Conservation (phyloP, 1,140 invertebrate species). For the Ips typographus region DNA sequence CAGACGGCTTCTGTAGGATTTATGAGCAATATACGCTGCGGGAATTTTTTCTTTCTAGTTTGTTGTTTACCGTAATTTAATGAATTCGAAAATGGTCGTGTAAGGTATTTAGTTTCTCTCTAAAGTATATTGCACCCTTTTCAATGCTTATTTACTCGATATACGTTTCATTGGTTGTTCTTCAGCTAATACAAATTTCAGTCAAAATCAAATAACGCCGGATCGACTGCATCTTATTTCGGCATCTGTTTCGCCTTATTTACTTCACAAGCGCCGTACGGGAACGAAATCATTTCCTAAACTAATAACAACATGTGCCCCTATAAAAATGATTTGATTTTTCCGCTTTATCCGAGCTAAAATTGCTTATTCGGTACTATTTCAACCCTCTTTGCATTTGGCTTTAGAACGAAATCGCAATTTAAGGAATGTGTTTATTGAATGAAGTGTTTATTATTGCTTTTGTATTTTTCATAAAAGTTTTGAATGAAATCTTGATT, state of each 20-base stretch:
- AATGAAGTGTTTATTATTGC: too few species aligned
- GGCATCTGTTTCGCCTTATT: constrained; percentile 38
- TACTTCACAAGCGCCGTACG: constrained; percentile 32
- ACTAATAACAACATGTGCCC: constrained; percentile 39
- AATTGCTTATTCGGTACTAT: constrained; percentile 38
- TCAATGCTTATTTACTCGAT: background rate
- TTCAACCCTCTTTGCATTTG: constrained; percentile 26
- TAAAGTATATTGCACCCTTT: background rate
- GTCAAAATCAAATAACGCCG: constrained; percentile 21
- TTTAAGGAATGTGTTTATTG: too few species aligned
- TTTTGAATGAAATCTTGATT: too few species aligned
- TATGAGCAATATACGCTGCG: background rate
- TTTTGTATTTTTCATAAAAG: too few species aligned
- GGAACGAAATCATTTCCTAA: constrained; percentile 38
- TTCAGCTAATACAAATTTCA: constrained; percentile 7
- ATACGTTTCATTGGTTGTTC: background rate
- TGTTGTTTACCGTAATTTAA: background rate
- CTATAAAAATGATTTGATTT: constrained; percentile 40
- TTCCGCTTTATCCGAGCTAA: constrained; percentile 33
- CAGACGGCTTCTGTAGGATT: constrained; percentile 7
- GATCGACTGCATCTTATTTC: constrained; percentile 30
- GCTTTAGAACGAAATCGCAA: background rate
- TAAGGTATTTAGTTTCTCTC: too few species aligned
- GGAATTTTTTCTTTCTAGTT: background rate
- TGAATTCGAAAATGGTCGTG: too few species aligned